Conservation (phyloP, 2,888 invertebrate genomes). For the Erebia epiphron region DNA sequence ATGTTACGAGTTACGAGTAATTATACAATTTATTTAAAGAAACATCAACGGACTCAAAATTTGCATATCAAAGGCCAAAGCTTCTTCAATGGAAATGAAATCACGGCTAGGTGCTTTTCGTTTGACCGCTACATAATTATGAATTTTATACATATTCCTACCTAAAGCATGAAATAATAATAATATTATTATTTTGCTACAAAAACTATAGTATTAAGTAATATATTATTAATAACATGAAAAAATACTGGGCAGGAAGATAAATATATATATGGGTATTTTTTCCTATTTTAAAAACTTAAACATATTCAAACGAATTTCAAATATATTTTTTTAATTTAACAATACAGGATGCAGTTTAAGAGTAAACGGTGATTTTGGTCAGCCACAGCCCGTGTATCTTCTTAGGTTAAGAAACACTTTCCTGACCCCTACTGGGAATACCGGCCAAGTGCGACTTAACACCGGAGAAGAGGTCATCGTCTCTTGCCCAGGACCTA, state of each 20-base stretch:
- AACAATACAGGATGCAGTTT: conserved; percentile 66
- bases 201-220: too few species aligned
- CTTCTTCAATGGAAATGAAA: neutral
- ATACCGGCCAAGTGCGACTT: conserved; percentile 58
- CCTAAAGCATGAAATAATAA: too few species aligned
- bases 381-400: conserved; percentile 84
- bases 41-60: neutral
- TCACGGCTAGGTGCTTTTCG: neutral
- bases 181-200: too few species aligned
- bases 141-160: too few species aligned
- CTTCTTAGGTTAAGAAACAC: conserved; percentile 61
- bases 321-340: neutral
- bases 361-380: conserved; percentile 74
- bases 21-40: neutral
- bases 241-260: too few species aligned
- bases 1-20: neutral
- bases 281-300: too few species aligned
- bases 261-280: too few species aligned
- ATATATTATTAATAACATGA: too few species aligned
- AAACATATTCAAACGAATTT: too few species aligned
- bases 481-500: conserved; percentile 64
- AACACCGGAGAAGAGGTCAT: conserved; percentile 59
- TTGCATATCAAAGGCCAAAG: neutral
- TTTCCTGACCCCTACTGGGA: conserved; percentile 60
- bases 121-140: too few species aligned